Evolutionary conservation across 2,797 vertebrate genomes (phyloP).

Genomic region (Smutsia temminckii): DNA sequence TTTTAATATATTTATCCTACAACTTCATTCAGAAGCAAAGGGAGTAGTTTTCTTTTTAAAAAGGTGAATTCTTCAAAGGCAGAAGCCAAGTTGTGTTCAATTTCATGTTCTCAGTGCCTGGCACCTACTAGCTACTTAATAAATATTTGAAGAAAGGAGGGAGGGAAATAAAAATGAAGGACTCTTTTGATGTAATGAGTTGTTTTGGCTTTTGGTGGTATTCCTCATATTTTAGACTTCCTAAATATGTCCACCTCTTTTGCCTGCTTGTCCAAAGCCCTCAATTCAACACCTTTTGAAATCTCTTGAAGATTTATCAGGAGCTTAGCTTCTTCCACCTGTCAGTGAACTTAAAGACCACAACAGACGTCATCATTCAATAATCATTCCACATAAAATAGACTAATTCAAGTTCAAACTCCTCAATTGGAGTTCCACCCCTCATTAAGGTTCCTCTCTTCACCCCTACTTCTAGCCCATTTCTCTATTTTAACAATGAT

Average conservation of each 20-base stretch:
- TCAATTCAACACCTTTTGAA: background rate
- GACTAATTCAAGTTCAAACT: background rate
- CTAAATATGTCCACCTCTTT: background rate
- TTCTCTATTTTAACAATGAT: background rate
- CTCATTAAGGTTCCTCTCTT: background rate
- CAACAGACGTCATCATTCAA: background rate
- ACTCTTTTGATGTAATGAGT: background rate
- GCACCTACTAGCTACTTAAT: background rate
- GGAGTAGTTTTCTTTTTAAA: background rate
- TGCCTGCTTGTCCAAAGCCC: background rate
- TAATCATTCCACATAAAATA: background rate
- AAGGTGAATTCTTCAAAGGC: background rate
- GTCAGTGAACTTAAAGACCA: background rate
- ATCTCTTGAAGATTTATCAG: background rate
- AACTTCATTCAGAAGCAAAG: background rate
- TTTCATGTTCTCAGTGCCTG: background rate
- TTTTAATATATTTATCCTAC: background rate
- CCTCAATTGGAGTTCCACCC: background rate
- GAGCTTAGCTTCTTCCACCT: background rate
- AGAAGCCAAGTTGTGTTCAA: background rate
- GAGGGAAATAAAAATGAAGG: background rate
- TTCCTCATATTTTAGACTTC: background rate
- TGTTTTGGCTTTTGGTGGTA: background rate
- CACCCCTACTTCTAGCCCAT: background rate
- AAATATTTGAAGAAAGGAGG: background rate